phyloP scores from a whole-genome alignment of 2,113 vertebrate genomes.

The Monarcha castaneiventris region DNA sequence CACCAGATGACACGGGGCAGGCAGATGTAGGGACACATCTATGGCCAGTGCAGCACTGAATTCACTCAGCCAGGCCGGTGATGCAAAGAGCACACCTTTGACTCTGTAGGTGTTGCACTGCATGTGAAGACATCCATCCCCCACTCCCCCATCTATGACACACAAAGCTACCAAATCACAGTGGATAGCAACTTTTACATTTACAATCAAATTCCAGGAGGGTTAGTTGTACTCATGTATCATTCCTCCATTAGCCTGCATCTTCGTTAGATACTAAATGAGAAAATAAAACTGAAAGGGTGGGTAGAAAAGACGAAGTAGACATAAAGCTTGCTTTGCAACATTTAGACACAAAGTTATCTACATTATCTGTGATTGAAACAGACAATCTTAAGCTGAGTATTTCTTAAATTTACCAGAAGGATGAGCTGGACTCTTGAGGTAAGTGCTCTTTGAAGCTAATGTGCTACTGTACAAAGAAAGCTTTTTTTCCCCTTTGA shows the following conservation, averaged over 20 bases:
- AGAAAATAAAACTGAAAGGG: constrained; percentile 62
- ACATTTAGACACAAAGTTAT: constrained; percentile 67
- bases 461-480: constrained; percentile 75
- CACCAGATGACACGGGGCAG: background rate
- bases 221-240: constrained; percentile 1
- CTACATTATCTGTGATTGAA: constrained; percentile 68
- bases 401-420: constrained; percentile 79
- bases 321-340: constrained; percentile 57
- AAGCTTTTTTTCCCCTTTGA: constrained; percentile 58
- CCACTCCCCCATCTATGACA: background rate
- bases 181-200: constrained; percentile 11
- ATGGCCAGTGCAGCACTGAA: background rate
- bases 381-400: constrained; percentile 72
- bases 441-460: constrained; percentile 78
- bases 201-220: constrained; percentile 45
- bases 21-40: background rate
- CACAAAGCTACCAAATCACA: background rate
- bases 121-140: background rate
- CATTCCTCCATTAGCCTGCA: constrained; percentile 55
- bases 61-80: background rate
- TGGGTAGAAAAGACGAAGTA: constrained; percentile 25
- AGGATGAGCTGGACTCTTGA: constrained; percentile 78
- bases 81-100: fast-evolving
- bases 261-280: constrained; percentile 65
- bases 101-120: background rate